Percentiles rank a stretch among this genome's conserved stretches.
These are phyloP conservation scores for Carettochelys insculpta DNA, from an alignment of 2,113 vertebrate species.

Conservation along the genomic window DNA sequence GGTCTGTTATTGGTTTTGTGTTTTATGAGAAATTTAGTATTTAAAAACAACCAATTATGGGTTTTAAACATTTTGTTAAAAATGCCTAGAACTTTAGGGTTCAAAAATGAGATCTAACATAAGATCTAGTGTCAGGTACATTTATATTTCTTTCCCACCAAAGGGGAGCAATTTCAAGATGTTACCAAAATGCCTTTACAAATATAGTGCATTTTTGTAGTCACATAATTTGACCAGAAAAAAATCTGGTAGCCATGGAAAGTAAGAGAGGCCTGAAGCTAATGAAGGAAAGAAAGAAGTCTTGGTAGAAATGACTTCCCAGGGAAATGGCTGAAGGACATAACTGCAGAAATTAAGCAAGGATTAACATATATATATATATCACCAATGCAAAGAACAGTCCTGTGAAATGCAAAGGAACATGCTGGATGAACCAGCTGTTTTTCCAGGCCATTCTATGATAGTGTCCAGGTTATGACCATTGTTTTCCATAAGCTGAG, in stretches of 20 bases:
- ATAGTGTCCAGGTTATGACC: background rate
- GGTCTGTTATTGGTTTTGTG: background rate
- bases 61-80: background rate
- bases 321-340: background rate
- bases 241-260: background rate
- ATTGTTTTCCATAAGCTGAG: no score
- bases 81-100: background rate
- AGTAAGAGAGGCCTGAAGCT: background rate
- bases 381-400: background rate
- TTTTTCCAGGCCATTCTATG: background rate
- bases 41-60: background rate
- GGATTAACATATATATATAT: background rate
- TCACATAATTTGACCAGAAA: background rate
- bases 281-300: background rate
- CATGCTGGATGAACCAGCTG: background rate
- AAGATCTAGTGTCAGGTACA: background rate
- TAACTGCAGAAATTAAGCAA: background rate
- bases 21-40: background rate
- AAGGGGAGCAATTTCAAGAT: background rate
- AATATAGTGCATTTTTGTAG: background rate
- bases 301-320: background rate
- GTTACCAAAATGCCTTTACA: background rate
- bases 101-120: background rate
- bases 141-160: background rate
- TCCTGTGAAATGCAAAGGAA: background rate